Conservation (phyloP, 2,113 vertebrate genomes). For the Dipodomys spectabilis region DNA sequence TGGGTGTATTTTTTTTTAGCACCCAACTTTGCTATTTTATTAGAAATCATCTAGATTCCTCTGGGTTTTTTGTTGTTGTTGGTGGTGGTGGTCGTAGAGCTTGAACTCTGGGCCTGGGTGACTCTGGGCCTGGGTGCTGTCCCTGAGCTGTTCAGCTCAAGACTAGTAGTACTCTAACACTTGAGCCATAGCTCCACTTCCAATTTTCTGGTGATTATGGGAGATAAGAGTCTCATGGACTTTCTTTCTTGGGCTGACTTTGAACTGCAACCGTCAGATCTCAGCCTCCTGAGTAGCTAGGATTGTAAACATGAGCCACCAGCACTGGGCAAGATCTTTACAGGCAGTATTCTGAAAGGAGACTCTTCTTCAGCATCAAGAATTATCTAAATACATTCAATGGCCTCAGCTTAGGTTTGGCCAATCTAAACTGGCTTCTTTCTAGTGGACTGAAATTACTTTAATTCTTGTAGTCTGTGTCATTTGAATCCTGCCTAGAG, state of each 20-base stretch:
- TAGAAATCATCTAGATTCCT: not conserved
- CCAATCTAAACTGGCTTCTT: not conserved
- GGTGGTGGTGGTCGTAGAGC: too few species aligned
- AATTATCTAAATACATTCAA: not conserved
- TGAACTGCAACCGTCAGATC: too few species aligned
- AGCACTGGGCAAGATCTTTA: not conserved
- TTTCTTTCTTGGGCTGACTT: too few species aligned
- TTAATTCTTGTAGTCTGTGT: slow-evolving; percentile 17
- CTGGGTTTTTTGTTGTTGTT: too few species aligned
- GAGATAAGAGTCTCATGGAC: too few species aligned
- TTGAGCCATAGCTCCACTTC: too few species aligned
- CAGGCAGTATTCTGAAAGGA: not conserved
- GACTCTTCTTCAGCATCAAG: not conserved
- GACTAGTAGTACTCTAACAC: not conserved
- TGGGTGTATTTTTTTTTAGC: not conserved
- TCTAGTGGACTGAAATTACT: not conserved
- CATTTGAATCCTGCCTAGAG: not conserved
- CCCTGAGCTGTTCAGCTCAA: too few species aligned
- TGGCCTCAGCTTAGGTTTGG: not conserved
- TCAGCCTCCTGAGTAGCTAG: too few species aligned
- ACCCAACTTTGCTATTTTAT: not conserved
- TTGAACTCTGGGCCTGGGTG: too few species aligned
- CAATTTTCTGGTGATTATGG: too few species aligned
- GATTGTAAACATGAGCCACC: too few species aligned
- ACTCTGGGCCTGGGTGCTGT: too few species aligned